Conservation (phyloP, 2,797 vertebrate genomes). For the Avahi laniger region DNA sequence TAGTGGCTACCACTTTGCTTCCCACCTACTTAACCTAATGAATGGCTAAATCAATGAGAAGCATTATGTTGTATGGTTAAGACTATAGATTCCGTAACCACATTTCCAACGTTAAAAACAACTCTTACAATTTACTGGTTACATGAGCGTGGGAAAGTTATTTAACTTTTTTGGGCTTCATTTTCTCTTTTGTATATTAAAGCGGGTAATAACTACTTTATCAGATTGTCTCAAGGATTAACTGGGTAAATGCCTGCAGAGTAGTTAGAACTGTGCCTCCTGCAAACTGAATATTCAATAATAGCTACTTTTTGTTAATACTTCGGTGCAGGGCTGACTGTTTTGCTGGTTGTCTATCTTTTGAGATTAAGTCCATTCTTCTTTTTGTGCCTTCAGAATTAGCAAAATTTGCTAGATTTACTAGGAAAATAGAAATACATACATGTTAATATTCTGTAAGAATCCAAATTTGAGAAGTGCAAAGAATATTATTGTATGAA, state of each 20-base stretch:
- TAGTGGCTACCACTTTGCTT: neutral
- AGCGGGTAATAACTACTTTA: neutral
- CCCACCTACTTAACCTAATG: neutral
- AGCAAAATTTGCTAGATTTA: neutral
- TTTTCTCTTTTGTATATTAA: neutral
- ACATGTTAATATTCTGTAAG: neutral
- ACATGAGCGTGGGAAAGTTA: neutral
- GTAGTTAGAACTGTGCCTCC: neutral
- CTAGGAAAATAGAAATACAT: neutral
- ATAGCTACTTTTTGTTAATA: neutral
- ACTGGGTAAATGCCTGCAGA: neutral
- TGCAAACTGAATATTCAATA: neutral
- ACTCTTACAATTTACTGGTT: no score
- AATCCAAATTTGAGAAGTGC: neutral
- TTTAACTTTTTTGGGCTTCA: neutral
- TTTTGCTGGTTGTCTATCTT: neutral
- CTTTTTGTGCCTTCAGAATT: neutral
- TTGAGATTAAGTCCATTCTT: neutral
- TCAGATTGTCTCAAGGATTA: neutral
- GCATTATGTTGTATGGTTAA: neutral
- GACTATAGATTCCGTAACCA: no score
- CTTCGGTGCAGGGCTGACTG: neutral
- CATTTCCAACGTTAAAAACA: neutral
- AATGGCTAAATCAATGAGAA: neutral
- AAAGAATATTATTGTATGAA: neutral